A percentile compares a stretch with the other conserved stretches of the same genome.
These are phyloP conservation scores for Rhinophrynus dorsalis DNA, from an alignment of 2,797 vertebrate genomes.

Conservation along the genomic window DNA sequence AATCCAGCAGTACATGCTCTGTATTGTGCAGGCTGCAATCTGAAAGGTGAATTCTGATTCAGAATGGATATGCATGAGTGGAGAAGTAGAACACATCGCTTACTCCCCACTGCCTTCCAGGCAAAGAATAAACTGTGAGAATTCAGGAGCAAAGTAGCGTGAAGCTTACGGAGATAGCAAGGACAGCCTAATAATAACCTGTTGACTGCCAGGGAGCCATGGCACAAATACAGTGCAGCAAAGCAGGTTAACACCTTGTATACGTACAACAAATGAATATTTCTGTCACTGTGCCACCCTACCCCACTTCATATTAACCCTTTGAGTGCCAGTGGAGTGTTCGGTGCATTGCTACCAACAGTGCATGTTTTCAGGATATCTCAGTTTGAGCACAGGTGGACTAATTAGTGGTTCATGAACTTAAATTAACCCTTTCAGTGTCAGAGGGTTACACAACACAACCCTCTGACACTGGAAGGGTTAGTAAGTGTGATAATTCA, in stretches of 20 bases:
- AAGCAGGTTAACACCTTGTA: neutral
- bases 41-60: conserved; percentile 26
- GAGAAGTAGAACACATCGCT: conserved; percentile 34
- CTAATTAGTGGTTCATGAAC: no score
- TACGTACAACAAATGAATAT: neutral
- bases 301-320: no score
- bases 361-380: no score
- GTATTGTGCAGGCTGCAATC: neutral
- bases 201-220: conserved; percentile 52
- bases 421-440: no score
- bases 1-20: conserved; percentile 17
- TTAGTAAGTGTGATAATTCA: no score
- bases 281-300: neutral
- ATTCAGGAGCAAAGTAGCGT: conserved; percentile 15
- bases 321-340: no score
- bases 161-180: conserved; percentile 24
- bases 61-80: conserved; percentile 43
- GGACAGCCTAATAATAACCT: conserved; percentile 13
- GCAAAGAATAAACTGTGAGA: conserved; percentile 11
- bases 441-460: no score
- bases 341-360: no score
- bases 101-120: conserved; percentile 29
- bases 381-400: no score
- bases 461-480: no score
- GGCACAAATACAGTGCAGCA: conserved; percentile 5